phyloP scores from a whole-genome alignment of 2,113 vertebrate species.

The Oplegnathus fasciatus region DNA sequence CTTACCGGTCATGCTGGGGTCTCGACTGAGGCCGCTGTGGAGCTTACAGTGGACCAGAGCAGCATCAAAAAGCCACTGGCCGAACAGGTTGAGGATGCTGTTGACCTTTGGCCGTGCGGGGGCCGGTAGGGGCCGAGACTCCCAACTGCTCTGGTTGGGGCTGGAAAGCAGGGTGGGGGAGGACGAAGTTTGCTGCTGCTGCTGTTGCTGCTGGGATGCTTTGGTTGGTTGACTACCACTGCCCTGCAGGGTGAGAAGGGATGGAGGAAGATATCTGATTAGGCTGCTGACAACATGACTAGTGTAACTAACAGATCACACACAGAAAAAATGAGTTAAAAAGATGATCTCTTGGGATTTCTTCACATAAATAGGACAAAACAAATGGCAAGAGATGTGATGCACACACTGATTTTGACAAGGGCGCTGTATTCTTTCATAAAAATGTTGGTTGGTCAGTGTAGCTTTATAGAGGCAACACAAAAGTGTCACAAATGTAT shows the following conservation, averaged over 20 bases:
- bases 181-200: slow-evolving; percentile 89
- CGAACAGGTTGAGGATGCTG: slow-evolving; percentile 98
- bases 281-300: not conserved
- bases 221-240: slow-evolving; percentile 90
- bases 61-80: slow-evolving; percentile 97
- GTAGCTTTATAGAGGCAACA: not conserved
- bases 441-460: not conserved
- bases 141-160: slow-evolving; percentile 94
- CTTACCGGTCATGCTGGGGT: slow-evolving; percentile 98
- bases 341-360: not conserved
- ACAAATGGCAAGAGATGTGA: not conserved
- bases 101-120: slow-evolving; percentile 95
- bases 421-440: not conserved
- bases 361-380: not conserved
- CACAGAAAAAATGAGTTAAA: not conserved
- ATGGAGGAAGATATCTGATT: not conserved
- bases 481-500: not conserved
- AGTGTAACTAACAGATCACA: not conserved
- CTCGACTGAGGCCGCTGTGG: slow-evolving; percentile 94
- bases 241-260: slow-evolving; percentile 77
- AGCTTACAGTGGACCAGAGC: slow-evolving; percentile 98
- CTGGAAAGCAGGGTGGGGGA: slow-evolving; percentile 94
- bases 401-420: not conserved
- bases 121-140: slow-evolving; percentile 93
- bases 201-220: slow-evolving; percentile 87